Conservation (phyloP, 2,888 invertebrate species). For the Ceriagrion tenellum region DNA sequence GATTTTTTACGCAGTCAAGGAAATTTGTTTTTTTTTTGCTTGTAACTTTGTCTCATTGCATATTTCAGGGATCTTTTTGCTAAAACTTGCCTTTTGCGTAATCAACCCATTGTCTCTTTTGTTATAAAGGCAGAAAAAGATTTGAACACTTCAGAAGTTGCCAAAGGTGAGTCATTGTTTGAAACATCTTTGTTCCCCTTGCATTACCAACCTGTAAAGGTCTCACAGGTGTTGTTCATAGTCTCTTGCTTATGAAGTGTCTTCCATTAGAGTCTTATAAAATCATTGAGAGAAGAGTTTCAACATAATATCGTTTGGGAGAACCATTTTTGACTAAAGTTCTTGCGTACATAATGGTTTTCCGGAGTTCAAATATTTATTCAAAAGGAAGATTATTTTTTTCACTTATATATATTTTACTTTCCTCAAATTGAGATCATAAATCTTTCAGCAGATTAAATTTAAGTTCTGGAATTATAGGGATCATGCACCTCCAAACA, state of each 20-base stretch:
- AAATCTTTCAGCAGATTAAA: too few relatives aligned
- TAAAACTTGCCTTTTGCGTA: not conserved
- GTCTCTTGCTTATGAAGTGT: not conserved
- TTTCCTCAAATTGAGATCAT: too few relatives aligned
- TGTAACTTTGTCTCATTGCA: not conserved
- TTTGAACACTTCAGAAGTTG: too few relatives aligned
- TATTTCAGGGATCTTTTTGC: not conserved
- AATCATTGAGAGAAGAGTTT: not conserved
- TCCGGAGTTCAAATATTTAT: not conserved
- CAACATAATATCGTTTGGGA: not conserved
- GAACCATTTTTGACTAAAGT: not conserved
- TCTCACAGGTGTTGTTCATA: not conserved
- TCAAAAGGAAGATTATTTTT: too few relatives aligned
- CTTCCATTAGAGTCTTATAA: slow-evolving; percentile 14
- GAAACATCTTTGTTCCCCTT: too few relatives aligned
- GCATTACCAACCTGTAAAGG: not conserved
- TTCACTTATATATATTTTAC: too few relatives aligned
- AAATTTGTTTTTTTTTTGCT: not conserved
- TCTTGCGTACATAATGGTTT: not conserved
- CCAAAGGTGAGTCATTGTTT: too few relatives aligned
- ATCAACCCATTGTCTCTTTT: not conserved
- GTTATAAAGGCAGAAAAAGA: too few relatives aligned
- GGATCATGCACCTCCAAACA: too few relatives aligned
- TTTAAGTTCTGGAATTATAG: too few relatives aligned
- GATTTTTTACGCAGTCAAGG: too few relatives aligned